Percentiles rank a stretch among this genome's conserved stretches.
Conservation (phyloP, 2,113 vertebrate species). For the Scalopus aquaticus region DNA sequence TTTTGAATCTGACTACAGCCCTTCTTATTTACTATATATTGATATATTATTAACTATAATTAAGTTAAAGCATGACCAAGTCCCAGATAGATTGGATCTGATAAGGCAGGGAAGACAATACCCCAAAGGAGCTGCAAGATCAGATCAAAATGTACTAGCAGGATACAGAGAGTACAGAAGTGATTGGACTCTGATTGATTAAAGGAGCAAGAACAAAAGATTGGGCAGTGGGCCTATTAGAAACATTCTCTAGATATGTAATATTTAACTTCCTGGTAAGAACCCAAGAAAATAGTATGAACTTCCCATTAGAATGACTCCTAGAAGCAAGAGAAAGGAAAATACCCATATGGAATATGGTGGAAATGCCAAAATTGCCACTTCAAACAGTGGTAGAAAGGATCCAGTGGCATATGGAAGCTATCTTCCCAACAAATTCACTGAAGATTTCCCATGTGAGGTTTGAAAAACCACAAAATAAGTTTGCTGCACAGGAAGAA, state of each 20-base stretch:
- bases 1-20: neutral
- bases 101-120: neutral
- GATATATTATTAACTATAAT: neutral
- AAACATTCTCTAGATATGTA: neutral
- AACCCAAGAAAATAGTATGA: neutral
- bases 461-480: neutral
- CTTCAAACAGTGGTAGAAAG: neutral
- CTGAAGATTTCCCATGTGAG: neutral
- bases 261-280: neutral
- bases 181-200: neutral
- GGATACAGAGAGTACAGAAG: neutral
- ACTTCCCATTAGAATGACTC: neutral
- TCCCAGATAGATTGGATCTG: neutral
- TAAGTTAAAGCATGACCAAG: neutral
- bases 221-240: neutral
- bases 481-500: neutral
- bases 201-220: neutral
- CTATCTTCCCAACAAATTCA: neutral
- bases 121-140: neutral
- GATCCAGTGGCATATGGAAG: neutral
- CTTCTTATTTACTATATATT: neutral
- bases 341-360: neutral
- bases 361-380: neutral
- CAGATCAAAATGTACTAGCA: neutral
- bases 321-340: neutral